Evolutionary conservation across 1,140 invertebrate genomes (phyloP).

Genomic region (Pantala flavescens): DNA sequence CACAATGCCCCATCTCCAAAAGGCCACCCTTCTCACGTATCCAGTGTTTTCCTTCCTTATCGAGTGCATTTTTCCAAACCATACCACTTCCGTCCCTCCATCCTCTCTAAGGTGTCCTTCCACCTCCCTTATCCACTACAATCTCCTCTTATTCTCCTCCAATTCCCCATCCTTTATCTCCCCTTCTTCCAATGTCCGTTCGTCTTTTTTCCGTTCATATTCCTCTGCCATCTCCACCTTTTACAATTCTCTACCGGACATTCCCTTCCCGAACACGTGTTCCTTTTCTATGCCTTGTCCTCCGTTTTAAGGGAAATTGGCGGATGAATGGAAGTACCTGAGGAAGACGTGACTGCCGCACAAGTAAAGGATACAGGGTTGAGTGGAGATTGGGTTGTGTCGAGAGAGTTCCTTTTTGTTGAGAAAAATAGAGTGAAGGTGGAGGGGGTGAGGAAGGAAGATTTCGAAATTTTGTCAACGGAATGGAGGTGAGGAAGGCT

Average conservation of each 20-base stretch:
- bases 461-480: background rate
- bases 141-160: too few species aligned
- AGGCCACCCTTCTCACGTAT: background rate
- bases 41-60: background rate
- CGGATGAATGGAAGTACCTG: background rate
- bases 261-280: background rate
- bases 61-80: background rate
- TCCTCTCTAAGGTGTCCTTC: background rate
- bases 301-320: background rate
- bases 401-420: background rate
- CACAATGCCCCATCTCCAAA: too few species aligned
- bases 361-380: background rate
- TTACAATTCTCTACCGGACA: too few species aligned
- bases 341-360: background rate
- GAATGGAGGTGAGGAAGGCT: background rate
- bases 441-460: background rate
- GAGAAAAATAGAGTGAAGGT: background rate
- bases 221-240: background rate
- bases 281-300: background rate
- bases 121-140: too few species aligned
- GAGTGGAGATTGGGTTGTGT: background rate
- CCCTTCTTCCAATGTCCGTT: background rate
- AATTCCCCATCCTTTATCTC: too few species aligned
- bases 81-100: background rate
- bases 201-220: background rate